A percentile compares a stretch with the other conserved stretches of the same genome.
Evolutionary conservation across 2,888 invertebrate species (phyloP).

Genomic region (Erebia aethiops): DNA sequence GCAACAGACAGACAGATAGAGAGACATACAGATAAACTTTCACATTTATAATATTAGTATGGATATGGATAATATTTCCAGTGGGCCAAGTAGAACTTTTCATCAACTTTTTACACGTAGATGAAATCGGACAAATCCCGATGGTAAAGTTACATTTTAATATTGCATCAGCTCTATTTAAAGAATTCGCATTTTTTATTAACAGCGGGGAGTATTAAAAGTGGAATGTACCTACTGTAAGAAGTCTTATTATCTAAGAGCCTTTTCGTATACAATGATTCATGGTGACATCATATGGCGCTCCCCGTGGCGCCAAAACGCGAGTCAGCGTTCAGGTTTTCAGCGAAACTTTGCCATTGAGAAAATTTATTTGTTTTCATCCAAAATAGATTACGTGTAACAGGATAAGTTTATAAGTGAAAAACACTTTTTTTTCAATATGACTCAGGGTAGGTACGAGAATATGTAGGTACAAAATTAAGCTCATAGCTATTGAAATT

Average conservation of each 20-base stretch:
- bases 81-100: no score
- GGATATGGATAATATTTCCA: no score
- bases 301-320: slow-evolving; percentile 31
- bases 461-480: no score
- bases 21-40: no score
- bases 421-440: slow-evolving; percentile 3
- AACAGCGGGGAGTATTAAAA: slow-evolving; percentile 15
- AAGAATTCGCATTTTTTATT: slow-evolving; percentile 3
- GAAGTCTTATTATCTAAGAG: slow-evolving; percentile 34
- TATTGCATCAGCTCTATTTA: neutral
- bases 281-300: slow-evolving; percentile 38
- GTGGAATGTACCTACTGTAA: slow-evolving; percentile 14
- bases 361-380: slow-evolving; percentile 28
- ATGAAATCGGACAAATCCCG: no score
- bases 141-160: neutral
- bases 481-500: no score
- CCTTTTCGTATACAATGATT: slow-evolving; percentile 38
- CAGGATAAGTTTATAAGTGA: slow-evolving; percentile 15
- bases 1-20: no score
- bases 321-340: slow-evolving; percentile 25
- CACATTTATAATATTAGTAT: no score
- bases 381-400: slow-evolving; percentile 10
- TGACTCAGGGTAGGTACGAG: neutral
- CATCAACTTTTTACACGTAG: no score
- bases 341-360: slow-evolving; percentile 27